Evolutionary conservation across 2,888 invertebrate genomes (phyloP), one percentile per base, ranked within the genome.

Genomic region (Chymomyza procnemis): DNA sequence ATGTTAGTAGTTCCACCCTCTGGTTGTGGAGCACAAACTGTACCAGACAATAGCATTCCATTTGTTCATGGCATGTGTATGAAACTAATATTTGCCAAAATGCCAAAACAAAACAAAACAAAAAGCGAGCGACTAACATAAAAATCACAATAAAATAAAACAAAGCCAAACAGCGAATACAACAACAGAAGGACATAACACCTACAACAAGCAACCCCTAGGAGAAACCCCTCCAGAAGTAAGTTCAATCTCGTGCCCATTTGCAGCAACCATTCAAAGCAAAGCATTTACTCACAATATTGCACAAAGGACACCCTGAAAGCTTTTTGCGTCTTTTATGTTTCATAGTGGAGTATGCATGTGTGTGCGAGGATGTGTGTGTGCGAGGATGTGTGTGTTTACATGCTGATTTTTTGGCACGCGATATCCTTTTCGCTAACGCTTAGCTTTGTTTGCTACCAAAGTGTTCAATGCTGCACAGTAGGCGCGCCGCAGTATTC

Each of bases 361-460:
- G 12, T 12, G 34, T 59, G 58, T 63, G 41, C 55, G 46, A 69
- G 55, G 60, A 67, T 66, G 63, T 72, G 64, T 69, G 58, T 59
- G 18, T 46, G 65, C 75, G 26, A 58, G 64, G 12, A 56, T 55
- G 30, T 69, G 60, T 72, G 52, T 68, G 84, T 83, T 88, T 81
- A 75, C 77, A 71, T 68, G 72, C 60, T 77, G 74, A 79, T 79
- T 85, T 80, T 85, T 84, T 76, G 75, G 84, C 88, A 88, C 89
- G 89, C 88, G 88, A 88, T 88, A 82, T 85, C 75, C 84, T 82
- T 88, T 83, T 76, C 64, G 66, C 61, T 64, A 61, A 66, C 66
- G 65, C 66, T 26, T 26, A 6, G 56, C 6, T 56, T 56, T 77
- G 77, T 81, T 81, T 85, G 78, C 74, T 73, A 56, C 68, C 73